phyloP scores from a whole-genome alignment of 2,888 invertebrate species.

The Drosophila austrosaltans region DNA sequence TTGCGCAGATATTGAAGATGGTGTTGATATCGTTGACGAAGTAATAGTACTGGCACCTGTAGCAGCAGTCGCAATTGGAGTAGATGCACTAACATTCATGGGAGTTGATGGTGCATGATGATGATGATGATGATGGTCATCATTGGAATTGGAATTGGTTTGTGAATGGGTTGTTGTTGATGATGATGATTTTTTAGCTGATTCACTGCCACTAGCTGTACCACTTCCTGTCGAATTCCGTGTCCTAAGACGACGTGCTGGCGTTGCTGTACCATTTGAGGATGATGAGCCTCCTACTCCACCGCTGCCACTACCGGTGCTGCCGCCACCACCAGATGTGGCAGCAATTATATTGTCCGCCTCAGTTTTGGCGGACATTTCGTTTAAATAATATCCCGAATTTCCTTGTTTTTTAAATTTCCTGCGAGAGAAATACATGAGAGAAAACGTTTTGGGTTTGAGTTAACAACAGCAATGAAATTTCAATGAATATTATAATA shows the following conservation, averaged over 20 bases:
- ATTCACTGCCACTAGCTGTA: constrained; percentile 77
- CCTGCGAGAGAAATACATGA: constrained; percentile 33
- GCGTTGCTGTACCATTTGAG: constrained; percentile 75
- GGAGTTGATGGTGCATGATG: constrained; percentile 17
- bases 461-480: background rate
- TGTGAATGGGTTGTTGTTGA: background rate
- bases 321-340: constrained; percentile 38
- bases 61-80: background rate
- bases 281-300: constrained; percentile 17
- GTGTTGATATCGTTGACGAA: constrained; percentile 7
- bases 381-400: constrained; percentile 34
- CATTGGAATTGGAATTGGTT: constrained; percentile 42
- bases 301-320: constrained; percentile 34
- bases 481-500: background rate
- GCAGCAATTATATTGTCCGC: constrained; percentile 60
- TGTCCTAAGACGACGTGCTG: constrained; percentile 80
- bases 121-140: constrained; percentile 35
- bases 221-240: constrained; percentile 81
- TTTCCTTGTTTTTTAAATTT: constrained; percentile 6
- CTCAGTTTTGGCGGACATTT: constrained; percentile 70
- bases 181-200: constrained; percentile 72
- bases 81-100: constrained; percentile 6
- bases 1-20: background rate
- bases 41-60: background rate
- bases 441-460: constrained; percentile 9